phyloP scores from a whole-genome alignment of 2,888 invertebrate species.

The Ichneumoninae sp. region DNA sequence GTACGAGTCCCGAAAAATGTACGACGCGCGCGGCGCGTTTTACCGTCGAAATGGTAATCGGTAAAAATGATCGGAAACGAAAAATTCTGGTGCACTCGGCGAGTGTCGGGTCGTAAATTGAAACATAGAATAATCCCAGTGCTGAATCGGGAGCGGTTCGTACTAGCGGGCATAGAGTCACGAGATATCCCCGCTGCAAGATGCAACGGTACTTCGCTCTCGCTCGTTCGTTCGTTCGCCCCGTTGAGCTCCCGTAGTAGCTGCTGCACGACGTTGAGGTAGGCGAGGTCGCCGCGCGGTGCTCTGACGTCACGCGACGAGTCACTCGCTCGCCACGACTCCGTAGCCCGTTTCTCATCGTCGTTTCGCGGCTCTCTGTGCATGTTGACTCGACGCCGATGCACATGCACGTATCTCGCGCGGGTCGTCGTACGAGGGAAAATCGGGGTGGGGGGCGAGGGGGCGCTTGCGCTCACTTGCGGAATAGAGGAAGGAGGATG shows the following conservation, averaged over 20 bases:
- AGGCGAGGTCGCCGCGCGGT: slow-evolving; percentile 81
- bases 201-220: slow-evolving; percentile 76
- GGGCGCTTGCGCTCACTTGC: slow-evolving; percentile 68
- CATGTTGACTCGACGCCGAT: not conserved
- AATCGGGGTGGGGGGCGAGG: slow-evolving; percentile 55
- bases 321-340: slow-evolving; percentile 57
- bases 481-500: slow-evolving; percentile 26
- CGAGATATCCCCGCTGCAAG: slow-evolving; percentile 56
- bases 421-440: slow-evolving; percentile 22
- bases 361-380: slow-evolving; percentile 50
- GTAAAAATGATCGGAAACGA: not conserved
- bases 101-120: not conserved
- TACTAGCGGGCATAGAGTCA: slow-evolving; percentile 43
- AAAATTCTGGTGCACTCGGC: not conserved
- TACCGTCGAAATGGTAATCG: too few relatives aligned
- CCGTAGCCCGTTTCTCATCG: slow-evolving; percentile 41
- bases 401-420: slow-evolving; percentile 35
- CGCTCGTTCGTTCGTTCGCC: slow-evolving; percentile 69
- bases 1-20: too few relatives aligned
- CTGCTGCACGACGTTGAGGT: slow-evolving; percentile 79
- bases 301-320: slow-evolving; percentile 75
- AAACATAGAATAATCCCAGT: slow-evolving; percentile 27
- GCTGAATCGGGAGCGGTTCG: slow-evolving; percentile 63
- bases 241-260: slow-evolving; percentile 55
- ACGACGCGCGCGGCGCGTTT: too few relatives aligned